Evolutionary conservation across 2,888 invertebrate genomes (phyloP), one percentile per base, ranked within the genome.

Genomic region (Andrena bucephala): DNA sequence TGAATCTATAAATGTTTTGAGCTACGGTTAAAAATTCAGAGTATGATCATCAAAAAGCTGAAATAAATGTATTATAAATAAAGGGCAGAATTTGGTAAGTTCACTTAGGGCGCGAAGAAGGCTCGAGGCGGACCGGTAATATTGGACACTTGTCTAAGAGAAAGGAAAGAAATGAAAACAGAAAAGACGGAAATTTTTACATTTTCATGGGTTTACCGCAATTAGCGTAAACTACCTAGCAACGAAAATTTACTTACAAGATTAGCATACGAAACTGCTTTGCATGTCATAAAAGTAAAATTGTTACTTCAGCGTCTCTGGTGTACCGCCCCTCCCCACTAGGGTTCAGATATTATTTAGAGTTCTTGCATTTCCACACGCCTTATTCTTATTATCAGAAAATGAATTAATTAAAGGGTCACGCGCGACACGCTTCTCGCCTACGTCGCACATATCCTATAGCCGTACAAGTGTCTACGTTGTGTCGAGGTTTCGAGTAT

Each of bases 381-480:
- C 13, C 36, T 24, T 20, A 42, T 48, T 33, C 42, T 29, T 27
- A 33, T 66, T 54, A 50, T 42, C 24, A 48, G 52, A 36, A 60
- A 67, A 74, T 52, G 42, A 42, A 42, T 42, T 69, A 78, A 78
- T 74, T 65, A 68, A 42, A 59, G 33, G 69, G 75, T 69, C 69
- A 65, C n/a, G 24, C 10, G 24, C 48, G 77, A 69, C 31, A 74
- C 42, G 72, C 63, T 72, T 31, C 29, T 65, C 48, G 33, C 50
- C 20, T 27, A 48, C 13, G 10, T 54, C 31, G 42, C 20, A 50
- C 16, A 36, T 20, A 48, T 69, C 24, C 31, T 33, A 66, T 50
- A 63, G 54, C 33, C 68, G 16, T 66, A 65, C 69, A 60, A 76
- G 69, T 65, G 74, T 66, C 60, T 42, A 48, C 75, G 27, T 70